Base-by-base conservation (phyloP, 2,888 invertebrate genomes). In the Chalcosyrphus nemorum region DNA sequence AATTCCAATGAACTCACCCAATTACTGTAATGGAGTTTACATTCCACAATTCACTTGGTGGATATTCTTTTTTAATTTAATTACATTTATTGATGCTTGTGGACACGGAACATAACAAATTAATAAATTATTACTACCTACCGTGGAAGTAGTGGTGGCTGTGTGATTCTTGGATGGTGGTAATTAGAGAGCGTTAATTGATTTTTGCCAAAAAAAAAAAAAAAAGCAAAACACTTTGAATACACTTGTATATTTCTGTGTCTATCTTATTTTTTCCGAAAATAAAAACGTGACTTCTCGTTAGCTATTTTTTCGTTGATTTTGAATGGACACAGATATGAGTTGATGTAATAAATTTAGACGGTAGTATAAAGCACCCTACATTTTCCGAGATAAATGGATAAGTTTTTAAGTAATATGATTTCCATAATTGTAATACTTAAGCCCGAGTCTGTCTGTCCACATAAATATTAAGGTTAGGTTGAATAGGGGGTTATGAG, bases 1-100 rank as follows among this genome's bases (percentile, higher is more conserved):
- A 59, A 76, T 59, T 76, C 66, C 66, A 59, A 59, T 68, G 52
- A 76, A 76, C 21, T 52, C 59, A 59, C 56, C 56, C 17, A 65
- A 65, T 65, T 75, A 65, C 11, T 47, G 27, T 56, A 45, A 75
- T 75, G 65, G 45, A 65, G 54, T 63, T 35, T 74, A 54, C 63
- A 63, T 54, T 54, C 43, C 29, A n/a, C n/a, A n/a, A n/a, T 41
- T 21, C 13, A 13, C 35, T 9, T n/a, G 9, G 32, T n/a, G 9
- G 32, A 13, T 43, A 27, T 72, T 24, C 17, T 72, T 56, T 45
- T 32, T 43, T 57, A 57, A 43, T 61, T 61, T 52, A 72, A 52
- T 35, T 57, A 56, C 29, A 32, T 1, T 54, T 70, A 27, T 47
- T 21, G 35, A 71, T 57, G 38, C 7, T 27, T n/a, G 50, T 11